phyloP scores from a whole-genome alignment of 2,113 vertebrate genomes.

The Todiramphus saurophagus region DNA sequence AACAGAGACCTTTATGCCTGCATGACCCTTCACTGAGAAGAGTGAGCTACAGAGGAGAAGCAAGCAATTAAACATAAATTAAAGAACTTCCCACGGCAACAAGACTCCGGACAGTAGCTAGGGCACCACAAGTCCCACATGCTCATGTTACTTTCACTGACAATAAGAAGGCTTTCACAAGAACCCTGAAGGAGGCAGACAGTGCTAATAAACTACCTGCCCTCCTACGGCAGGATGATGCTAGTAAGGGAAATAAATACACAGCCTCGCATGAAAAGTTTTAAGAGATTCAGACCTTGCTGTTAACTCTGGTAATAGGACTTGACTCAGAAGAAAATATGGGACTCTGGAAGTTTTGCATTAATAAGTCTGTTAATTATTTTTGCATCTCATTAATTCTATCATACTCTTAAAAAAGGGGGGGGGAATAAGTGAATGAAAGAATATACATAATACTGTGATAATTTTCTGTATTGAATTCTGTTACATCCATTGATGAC shows the following conservation, averaged over 20 bases:
- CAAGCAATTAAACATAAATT: neutral
- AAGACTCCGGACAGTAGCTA: neutral
- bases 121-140: neutral
- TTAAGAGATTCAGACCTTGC: neutral
- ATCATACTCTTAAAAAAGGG: neutral
- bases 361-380: neutral
- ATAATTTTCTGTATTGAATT: neutral
- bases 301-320: neutral
- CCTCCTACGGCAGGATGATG: neutral
- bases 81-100: slow-evolving; percentile 6
- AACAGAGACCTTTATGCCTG: neutral
- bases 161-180: neutral
- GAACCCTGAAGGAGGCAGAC: neutral
- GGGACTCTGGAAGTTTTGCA: neutral
- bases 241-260: neutral
- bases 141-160: neutral
- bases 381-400: neutral
- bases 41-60: neutral
- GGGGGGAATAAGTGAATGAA: neutral
- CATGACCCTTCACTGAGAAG: neutral
- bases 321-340: neutral
- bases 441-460: neutral
- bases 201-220: neutral
- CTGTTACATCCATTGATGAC: neutral
- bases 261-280: neutral